Percentiles rank a stretch among this genome's conserved stretches.
phyloP scores from a whole-genome alignment of 2,797 vertebrate genomes.

The Hydrolagus colliei region DNA sequence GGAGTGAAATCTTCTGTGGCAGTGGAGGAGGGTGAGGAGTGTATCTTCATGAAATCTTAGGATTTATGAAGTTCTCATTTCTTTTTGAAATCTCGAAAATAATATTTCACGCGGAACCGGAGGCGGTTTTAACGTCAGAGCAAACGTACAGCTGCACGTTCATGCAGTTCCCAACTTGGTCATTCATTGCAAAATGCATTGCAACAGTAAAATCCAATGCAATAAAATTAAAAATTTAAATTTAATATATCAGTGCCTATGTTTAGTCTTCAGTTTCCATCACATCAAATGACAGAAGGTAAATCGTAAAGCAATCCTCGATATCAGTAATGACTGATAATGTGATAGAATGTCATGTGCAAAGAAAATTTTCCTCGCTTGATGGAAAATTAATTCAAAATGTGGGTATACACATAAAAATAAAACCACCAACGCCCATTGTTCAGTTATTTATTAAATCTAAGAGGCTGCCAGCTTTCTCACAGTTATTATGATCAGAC shows the following conservation, averaged over 20 bases:
- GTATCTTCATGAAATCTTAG: too few relatives aligned
- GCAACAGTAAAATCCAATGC: not conserved
- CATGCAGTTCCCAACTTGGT: too few relatives aligned
- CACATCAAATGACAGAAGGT: not conserved
- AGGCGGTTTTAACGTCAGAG: too few relatives aligned
- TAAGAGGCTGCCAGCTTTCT: conserved; percentile 83
- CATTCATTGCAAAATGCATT: not conserved
- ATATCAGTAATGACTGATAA: not conserved
- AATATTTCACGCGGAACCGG: too few relatives aligned
- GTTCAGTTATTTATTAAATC: not conserved
- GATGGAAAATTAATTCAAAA: not conserved
- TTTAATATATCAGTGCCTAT: not conserved
- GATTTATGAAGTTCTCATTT: too few relatives aligned
- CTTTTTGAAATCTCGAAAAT: too few relatives aligned
- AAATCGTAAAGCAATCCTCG: too few relatives aligned
- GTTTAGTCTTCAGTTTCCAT: not conserved
- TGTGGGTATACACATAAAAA: not conserved
- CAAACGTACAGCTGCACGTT: too few relatives aligned
- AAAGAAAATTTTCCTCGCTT: not conserved
- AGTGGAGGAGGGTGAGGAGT: too few relatives aligned
- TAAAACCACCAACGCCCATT: conserved; percentile 1
- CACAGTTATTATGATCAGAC: conserved; percentile 84
- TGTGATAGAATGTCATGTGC: not conserved
- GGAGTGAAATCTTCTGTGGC: too few relatives aligned
- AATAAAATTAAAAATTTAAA: not conserved